phyloP scores from a whole-genome alignment of 2,888 invertebrate species.

The Eupithecia centaureata region DNA sequence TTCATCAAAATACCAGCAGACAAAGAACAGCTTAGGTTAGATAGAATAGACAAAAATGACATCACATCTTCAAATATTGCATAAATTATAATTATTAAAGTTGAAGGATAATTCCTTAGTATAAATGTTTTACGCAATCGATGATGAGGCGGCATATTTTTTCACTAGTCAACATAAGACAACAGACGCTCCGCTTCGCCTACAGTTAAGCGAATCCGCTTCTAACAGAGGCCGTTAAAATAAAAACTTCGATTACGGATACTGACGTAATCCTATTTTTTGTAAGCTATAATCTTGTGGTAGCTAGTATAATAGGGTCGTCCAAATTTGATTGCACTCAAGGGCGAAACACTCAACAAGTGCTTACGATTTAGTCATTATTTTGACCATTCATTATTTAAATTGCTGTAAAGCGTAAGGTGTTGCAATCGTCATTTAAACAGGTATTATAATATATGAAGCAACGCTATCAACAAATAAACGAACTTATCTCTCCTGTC shows the following conservation, averaged over 20 bases:
- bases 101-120: too few relatives aligned
- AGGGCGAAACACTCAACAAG: slow-evolving; percentile 24
- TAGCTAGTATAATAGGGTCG: slow-evolving; percentile 37
- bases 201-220: neutral
- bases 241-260: slow-evolving; percentile 37
- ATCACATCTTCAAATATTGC: too few relatives aligned
- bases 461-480: neutral
- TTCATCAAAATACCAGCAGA: too few relatives aligned
- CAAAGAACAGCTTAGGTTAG: too few relatives aligned
- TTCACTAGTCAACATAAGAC: too few relatives aligned
- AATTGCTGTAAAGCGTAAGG: neutral
- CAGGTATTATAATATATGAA: neutral
- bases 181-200: too few relatives aligned
- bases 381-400: slow-evolving; percentile 12
- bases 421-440: neutral
- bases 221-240: slow-evolving; percentile 16
- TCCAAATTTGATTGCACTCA: slow-evolving; percentile 35
- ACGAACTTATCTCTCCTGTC: neutral
- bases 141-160: too few relatives aligned
- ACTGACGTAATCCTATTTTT: slow-evolving; percentile 46
- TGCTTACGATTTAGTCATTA: slow-evolving; percentile 8
- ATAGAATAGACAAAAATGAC: too few relatives aligned
- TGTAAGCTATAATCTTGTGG: slow-evolving; percentile 38
- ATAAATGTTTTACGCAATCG: too few relatives aligned
- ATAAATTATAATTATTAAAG: too few relatives aligned